Evolutionary conservation across 2,113 vertebrate genomes (phyloP), one percentile per base, ranked within the genome.

Genomic region (Balaenoptera acutorostrata): DNA sequence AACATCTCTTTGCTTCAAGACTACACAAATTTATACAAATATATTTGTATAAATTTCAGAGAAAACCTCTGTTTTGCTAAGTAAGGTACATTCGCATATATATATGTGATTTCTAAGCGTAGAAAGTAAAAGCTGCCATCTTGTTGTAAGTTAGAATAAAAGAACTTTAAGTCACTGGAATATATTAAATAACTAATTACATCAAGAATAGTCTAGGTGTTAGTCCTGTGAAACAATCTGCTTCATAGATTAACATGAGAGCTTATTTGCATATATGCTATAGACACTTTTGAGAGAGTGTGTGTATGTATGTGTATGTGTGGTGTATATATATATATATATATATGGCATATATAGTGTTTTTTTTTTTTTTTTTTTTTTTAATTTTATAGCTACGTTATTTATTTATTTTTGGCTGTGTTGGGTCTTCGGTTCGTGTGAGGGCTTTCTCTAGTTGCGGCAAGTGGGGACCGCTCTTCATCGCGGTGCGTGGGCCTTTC

Each of bases 181-280:
- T 91, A 68, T 44, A 49, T 93, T 96, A 85, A 92, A 95, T 71
- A 94, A 92, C 55, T 74, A 85, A 85, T 96, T 88, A 89, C 15
- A 97, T 93, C n/a, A 97, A 95, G 44, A 96, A 86, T 88, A 96
- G 39, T 82, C 68, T 97, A 86, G 46, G 88, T 93, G 46, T 89
- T 92, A 87, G 82, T 96, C 61, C 85, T 83, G 44, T 96, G 44
- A 33, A 95, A 92, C 78, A 96, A 92, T 96, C 57, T 93, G 86
- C 59, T 95, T 97, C 68, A 75, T 87, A 92, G 64, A 90, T 91
- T 95, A 93, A 29, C 80, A 80, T 44, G 46, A 93, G 31, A 90
- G n/a, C 44, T 93, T 85, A 96, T 96, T 97, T 97, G 64, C 95
- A 98, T 96, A 88, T 81, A 85, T 96, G 80, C 83, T 96, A 39